These are phyloP conservation scores for Craterocephalus amniculus DNA, from an alignment of 2,797 vertebrate genomes.

Conservation along the genomic window DNA sequence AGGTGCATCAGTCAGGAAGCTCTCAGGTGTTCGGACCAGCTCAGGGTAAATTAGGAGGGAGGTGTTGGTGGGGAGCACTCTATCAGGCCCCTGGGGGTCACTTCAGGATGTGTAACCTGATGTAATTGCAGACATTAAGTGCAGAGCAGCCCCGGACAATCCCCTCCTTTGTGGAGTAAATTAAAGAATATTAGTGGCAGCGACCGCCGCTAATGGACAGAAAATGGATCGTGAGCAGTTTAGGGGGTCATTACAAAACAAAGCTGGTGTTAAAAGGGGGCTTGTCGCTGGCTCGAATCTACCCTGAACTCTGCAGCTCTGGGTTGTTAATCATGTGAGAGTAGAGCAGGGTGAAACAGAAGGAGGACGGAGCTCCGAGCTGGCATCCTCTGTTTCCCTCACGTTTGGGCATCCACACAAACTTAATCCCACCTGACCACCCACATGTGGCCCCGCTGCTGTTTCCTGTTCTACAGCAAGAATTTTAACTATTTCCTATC, in stretches of 20 bases:
- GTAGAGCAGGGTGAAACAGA: constrained; percentile 22
- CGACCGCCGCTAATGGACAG: constrained; percentile 66
- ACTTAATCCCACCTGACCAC: constrained; percentile 40
- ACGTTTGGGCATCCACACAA: constrained; percentile 24
- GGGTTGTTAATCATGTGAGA: constrained; percentile 53
- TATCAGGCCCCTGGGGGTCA: constrained; percentile 65
- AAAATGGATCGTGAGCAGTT: constrained; percentile 70
- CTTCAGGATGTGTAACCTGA: constrained; percentile 79
- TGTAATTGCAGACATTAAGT: constrained; percentile 80
- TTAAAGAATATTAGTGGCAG: constrained; percentile 70
- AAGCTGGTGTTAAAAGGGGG: constrained; percentile 68
- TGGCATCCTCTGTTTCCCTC: constrained; percentile 30
- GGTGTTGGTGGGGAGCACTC: constrained; percentile 38
- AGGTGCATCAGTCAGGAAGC: constrained; percentile 35
- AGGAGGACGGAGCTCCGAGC: constrained; percentile 7
- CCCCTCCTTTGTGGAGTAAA: constrained; percentile 71
- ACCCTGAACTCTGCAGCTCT: constrained; percentile 52
- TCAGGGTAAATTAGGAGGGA: constrained; percentile 51
- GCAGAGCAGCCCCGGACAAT: constrained; percentile 63
- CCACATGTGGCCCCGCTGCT: constrained; percentile 32
- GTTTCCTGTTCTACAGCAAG: constrained; percentile 57
- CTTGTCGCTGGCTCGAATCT: constrained; percentile 42
- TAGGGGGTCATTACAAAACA: constrained; percentile 65
- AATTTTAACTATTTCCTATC: constrained; percentile 1
- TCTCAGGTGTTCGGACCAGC: constrained; percentile 67